phyloP scores from a whole-genome alignment of 2,113 vertebrate species.

The Crotalus helleri region DNA sequence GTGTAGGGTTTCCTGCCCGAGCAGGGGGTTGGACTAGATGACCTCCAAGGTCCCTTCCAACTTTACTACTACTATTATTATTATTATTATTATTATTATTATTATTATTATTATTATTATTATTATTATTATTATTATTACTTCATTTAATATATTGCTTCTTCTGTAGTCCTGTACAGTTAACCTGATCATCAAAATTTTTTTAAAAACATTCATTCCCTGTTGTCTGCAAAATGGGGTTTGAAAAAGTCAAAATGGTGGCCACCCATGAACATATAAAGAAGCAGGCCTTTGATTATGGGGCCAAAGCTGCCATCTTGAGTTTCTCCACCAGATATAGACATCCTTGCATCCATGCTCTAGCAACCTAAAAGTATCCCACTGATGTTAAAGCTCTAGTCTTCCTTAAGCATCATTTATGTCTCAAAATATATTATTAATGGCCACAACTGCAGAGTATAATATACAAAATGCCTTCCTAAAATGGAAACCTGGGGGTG shows the following conservation, averaged over 20 bases:
- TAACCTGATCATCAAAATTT: background rate
- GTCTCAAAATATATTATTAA: background rate
- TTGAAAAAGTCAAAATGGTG: background rate
- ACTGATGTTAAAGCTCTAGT: background rate
- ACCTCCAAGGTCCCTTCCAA: too few relatives aligned
- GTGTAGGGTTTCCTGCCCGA: too few relatives aligned
- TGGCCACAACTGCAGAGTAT: background rate
- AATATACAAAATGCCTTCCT: background rate
- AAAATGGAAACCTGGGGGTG: background rate
- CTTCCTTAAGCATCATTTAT: background rate
- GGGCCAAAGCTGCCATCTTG: background rate
- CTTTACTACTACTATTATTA: too few relatives aligned
- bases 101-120: too few relatives aligned
- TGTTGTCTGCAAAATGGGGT: background rate
- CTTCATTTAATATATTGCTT: background rate
- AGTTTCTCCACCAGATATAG: background rate
- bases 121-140: too few relatives aligned
- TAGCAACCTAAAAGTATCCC: background rate
- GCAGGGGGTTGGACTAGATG: too few relatives aligned
- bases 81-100: too few relatives aligned
- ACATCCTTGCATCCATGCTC: background rate
- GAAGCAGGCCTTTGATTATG: background rate
- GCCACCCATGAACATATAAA: background rate
- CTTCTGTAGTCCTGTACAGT: background rate
- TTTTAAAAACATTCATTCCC: background rate